Evolutionary conservation across 2,113 vertebrate genomes (phyloP).

Genomic region (Penelope pileata): DNA sequence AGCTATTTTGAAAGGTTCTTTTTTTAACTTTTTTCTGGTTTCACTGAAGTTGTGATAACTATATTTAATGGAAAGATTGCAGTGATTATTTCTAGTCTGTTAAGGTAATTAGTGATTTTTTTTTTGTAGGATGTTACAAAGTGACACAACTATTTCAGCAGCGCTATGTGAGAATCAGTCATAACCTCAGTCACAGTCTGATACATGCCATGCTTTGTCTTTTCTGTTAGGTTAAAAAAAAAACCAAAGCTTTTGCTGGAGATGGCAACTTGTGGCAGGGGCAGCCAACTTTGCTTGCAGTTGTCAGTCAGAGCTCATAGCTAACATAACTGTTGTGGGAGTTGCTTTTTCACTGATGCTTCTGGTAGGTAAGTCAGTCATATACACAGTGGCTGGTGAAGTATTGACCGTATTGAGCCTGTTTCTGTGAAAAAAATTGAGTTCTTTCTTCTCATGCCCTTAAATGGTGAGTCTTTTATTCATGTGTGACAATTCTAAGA

Average conservation of each 20-base stretch:
- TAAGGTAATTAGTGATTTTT: background rate
- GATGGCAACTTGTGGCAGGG: background rate
- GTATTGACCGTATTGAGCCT: background rate
- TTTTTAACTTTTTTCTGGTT: background rate
- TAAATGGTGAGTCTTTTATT: background rate
- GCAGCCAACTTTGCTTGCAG: background rate
- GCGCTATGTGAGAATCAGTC: background rate
- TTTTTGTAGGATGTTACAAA: background rate
- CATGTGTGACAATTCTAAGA: background rate
- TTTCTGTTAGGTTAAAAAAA: background rate
- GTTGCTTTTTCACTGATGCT: background rate
- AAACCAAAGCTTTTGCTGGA: background rate
- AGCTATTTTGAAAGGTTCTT: background rate
- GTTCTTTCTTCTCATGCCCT: background rate
- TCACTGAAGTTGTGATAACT: background rate
- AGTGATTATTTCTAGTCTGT: slow-evolving; percentile 8
- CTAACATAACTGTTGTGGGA: background rate
- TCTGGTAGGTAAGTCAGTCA: background rate
- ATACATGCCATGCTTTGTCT: rapidly evolving
- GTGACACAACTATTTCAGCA: background rate
- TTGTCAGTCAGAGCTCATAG: background rate
- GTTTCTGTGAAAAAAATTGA: background rate
- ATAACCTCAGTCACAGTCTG: background rate
- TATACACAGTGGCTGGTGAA: rapidly evolving
- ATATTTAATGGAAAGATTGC: slow-evolving; percentile 8